Base-by-base conservation (phyloP, 2,797 vertebrate species). In the Myotis pilosus region DNA sequence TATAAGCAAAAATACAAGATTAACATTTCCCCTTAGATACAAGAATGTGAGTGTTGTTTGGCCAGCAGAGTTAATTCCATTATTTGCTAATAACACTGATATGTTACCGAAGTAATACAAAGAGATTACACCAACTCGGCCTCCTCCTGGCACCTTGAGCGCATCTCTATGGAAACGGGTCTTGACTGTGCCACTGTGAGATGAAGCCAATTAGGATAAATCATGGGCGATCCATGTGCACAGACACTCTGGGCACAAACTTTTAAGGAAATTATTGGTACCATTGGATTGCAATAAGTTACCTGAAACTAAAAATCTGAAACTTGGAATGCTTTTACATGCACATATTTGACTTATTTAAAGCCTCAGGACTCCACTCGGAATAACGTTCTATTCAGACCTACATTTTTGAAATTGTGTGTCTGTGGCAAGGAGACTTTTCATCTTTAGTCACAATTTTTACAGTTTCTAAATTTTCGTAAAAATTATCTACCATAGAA, bases 121-220 rank as follows among this genome's bases (percentile, higher is more conserved):
- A 87, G 82, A 92, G 83, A 90, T 71, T 51, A 80, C 81, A 80
- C 82, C 71, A 36, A 88, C n/a, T 76, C 66, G 51, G 41, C 44
- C 75, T 94, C 36, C 81, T 89, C 74, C 79, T 96, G 86, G 30
- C n/a, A 41, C 30, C 38, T 17, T 75, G 55, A 79, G 64, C 57
- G 47, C 20, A 33, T 96, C 87, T 96, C 75, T 97, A 87, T 94
- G 81, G 91, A 97, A 95, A 92, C 85, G 64, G 17, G 96, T 92
- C 68, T 85, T 90, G 75, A 64, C 51, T 76, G 19, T 38, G 12
- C 25, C 53, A 28, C 3, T 85, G 33, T 55, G 41, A 95, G 82
- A 97, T 81, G n/a, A 62, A 97, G 87, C 91, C 90, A 94, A 88
- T 92, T 96, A 95, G 92, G 96, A 83, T 88, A 96, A 91, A 88